phyloP scores from a whole-genome alignment of 2,797 vertebrate genomes.

The Huso huso region DNA sequence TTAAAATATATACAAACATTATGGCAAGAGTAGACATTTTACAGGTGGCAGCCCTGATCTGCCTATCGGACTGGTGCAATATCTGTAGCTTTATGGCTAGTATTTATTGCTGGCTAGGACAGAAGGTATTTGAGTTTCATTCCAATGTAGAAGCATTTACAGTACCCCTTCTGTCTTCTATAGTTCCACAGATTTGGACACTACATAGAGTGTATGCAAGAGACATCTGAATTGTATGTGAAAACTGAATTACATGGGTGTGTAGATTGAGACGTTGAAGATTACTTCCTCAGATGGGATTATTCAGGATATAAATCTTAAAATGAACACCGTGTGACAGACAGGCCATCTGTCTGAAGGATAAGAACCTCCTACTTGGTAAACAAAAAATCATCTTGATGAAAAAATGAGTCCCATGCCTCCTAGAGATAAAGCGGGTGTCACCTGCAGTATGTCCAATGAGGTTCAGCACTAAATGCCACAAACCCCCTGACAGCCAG shows the following conservation, averaged over 20 bases:
- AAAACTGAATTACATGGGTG: conserved; percentile 5
- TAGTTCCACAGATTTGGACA: no score
- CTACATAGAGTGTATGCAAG: no score
- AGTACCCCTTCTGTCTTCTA: no score
- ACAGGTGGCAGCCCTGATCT: no score
- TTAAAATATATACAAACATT: no score
- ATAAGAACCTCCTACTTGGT: conserved; percentile 8
- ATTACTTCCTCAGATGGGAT: conserved; percentile 13
- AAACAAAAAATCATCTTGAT: background rate
- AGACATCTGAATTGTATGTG: no score
- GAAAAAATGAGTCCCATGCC: background rate
- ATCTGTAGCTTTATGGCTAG: no score
- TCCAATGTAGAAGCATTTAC: no score
- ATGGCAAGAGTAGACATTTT: no score
- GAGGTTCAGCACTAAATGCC: background rate
- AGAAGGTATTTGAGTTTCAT: no score
- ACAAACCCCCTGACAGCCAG: conserved; percentile 8
- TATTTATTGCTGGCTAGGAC: no score
- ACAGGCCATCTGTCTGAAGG: conserved; percentile 10
- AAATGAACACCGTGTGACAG: conserved; percentile 9
- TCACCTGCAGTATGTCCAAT: background rate
- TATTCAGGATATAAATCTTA: conserved; percentile 17
- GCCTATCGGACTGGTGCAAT: no score
- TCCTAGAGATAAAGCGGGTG: conserved; percentile 13
- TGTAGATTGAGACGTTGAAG: conserved; percentile 11